Percentiles rank a stretch among this genome's conserved stretches.
phyloP scores from a whole-genome alignment of 2,888 invertebrate genomes.

The Scaptomyza cyrtandrae region DNA sequence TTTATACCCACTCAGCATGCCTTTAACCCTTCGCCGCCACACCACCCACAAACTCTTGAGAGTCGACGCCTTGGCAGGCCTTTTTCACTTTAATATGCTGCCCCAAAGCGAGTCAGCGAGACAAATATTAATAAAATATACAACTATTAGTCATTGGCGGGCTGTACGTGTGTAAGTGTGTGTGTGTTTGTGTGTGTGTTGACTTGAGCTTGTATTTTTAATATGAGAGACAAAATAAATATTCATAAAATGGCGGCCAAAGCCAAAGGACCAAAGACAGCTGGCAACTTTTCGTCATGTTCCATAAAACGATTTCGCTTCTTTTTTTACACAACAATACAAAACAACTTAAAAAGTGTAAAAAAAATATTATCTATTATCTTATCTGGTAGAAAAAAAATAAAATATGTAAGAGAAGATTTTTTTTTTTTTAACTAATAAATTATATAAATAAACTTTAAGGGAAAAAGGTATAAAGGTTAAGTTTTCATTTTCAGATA shows the following conservation, averaged over 20 bases:
- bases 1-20: not conserved
- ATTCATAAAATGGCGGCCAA: constrained; percentile 71
- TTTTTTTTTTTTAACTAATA: too few species aligned
- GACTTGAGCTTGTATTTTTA: constrained; percentile 68
- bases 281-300: constrained; percentile 8
- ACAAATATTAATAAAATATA: constrained; percentile 80
- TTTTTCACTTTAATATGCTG: constrained; percentile 41
- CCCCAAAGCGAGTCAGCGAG: constrained; percentile 48
- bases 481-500: too few species aligned
- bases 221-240: constrained; percentile 78
- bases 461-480: too few species aligned
- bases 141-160: constrained; percentile 79
- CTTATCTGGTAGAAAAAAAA: too few species aligned
- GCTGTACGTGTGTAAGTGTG: constrained; percentile 23
- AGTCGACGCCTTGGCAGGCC: constrained; percentile 11
- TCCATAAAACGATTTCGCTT: constrained; percentile 20
- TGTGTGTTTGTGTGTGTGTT: constrained; percentile 31
- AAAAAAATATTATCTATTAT: too few species aligned
- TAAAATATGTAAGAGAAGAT: too few species aligned
- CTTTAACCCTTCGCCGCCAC: not conserved
- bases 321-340: too few species aligned
- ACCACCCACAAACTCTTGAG: not conserved
- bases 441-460: too few species aligned
- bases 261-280: constrained; percentile 25
- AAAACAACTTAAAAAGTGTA: too few species aligned